Percentiles rank a stretch among this genome's conserved stretches.
Evolutionary conservation across 2,797 vertebrate species (phyloP).

Genomic region (Pyrocephalus nanus): DNA sequence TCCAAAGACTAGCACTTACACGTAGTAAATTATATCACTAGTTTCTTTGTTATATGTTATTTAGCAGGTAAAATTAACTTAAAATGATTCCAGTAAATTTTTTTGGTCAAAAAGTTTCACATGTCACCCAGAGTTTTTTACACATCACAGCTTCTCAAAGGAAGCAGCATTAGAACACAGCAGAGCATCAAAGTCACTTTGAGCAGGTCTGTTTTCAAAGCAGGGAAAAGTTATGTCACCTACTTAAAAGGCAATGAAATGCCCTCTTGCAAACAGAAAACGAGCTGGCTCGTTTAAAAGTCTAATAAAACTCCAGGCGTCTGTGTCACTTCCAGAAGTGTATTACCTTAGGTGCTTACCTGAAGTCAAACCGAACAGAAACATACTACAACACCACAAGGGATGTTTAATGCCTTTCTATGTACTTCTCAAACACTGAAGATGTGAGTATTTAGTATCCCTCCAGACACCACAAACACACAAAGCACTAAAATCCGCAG

Average conservation of each 20-base stretch:
- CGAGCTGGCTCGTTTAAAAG: rapidly evolving
- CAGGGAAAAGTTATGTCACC: neutral
- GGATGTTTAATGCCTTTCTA: neutral
- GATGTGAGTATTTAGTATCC: rapidly evolving
- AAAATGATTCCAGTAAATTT: neutral
- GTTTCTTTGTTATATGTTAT: neutral
- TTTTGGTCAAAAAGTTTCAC: neutral
- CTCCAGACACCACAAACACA: rapidly evolving
- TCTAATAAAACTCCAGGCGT: neutral
- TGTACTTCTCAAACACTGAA: neutral
- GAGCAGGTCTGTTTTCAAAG: neutral
- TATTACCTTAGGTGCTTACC: rapidly evolving
- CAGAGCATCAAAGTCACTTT: neutral
- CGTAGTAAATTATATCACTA: neutral
- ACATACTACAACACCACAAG: neutral
- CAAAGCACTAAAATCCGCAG: rapidly evolving
- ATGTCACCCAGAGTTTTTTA: rapidly evolving
- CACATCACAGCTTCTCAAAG: neutral
- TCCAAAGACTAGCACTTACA: neutral
- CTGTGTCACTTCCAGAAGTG: neutral
- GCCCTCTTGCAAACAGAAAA: neutral
- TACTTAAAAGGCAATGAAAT: neutral
- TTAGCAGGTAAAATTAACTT: neutral
- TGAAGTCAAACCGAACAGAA: neutral
- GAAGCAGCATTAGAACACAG: neutral